A percentile compares a stretch with the other conserved stretches of the same genome.
phyloP scores from a whole-genome alignment of 2,797 vertebrate genomes.

The Acrossocheilus fasciatus region DNA sequence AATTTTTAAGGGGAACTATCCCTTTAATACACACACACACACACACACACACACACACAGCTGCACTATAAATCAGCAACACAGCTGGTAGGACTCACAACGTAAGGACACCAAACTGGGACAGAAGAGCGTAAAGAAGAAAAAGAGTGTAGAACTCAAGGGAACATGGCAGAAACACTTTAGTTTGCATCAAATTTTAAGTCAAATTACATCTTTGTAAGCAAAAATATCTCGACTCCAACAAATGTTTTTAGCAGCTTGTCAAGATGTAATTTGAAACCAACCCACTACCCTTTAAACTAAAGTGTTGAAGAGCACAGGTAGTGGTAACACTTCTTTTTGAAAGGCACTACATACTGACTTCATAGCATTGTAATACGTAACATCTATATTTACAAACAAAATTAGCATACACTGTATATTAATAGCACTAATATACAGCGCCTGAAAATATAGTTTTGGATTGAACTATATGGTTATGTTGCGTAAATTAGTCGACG shows the following conservation, averaged over 20 bases:
- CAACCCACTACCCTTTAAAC: conserved; percentile 40
- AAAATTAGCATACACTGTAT: background rate
- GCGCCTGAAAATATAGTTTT: background rate
- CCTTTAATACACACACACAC: background rate
- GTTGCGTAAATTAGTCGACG: background rate
- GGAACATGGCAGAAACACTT: conserved; percentile 49
- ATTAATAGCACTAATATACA: conserved; percentile 16
- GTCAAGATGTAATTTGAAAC: conserved; percentile 22
- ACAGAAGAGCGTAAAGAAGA: conserved; percentile 2
- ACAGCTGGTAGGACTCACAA: conserved; percentile 8
- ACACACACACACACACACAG: conserved; percentile 54
- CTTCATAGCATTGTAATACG: conserved; percentile 3
- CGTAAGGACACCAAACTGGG: conserved; percentile 23
- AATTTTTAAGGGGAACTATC: background rate
- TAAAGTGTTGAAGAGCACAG: conserved; percentile 51
- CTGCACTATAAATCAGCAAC: conserved; percentile 54
- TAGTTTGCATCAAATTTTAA: conserved; percentile 32
- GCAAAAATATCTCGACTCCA: background rate
- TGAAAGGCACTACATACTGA: conserved; percentile 57
- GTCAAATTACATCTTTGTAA: conserved; percentile 37
- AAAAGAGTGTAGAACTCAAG: conserved; percentile 14
- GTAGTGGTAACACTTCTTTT: conserved; percentile 50
- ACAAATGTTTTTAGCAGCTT: conserved; percentile 1
- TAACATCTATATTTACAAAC: conserved; percentile 1
- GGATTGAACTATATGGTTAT: background rate